A percentile compares a stretch with the other conserved stretches of the same genome.
Conservation (phyloP, 2,113 vertebrate genomes). For the Pangasianodon gigas region DNA sequence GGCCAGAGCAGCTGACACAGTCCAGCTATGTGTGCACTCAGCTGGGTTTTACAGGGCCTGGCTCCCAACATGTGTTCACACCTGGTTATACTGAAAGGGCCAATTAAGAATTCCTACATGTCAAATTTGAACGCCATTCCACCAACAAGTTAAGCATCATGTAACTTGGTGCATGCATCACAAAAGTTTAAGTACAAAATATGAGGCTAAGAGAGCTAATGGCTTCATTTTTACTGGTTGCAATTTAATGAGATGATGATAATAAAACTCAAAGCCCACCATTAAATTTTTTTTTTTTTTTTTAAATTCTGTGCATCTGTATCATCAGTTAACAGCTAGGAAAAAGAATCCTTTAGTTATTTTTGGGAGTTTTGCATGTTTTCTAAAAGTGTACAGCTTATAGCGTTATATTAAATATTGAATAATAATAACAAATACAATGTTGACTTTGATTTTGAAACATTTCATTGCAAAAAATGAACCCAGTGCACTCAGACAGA, state of each 20-base stretch:
- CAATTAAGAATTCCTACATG: background rate
- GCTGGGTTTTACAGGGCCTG: slow-evolving; percentile 24
- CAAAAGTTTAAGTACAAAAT: background rate
- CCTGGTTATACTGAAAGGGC: slow-evolving; percentile 8
- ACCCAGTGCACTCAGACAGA: background rate
- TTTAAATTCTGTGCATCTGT: background rate
- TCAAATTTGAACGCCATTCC: background rate
- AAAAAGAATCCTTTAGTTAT: background rate
- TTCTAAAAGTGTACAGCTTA: background rate
- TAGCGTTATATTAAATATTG: background rate
- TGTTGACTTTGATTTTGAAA: slow-evolving; percentile 27
- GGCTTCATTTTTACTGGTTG: background rate
- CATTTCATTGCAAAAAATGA: background rate
- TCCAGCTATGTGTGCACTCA: slow-evolving; percentile 38
- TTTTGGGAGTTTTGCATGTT: background rate
- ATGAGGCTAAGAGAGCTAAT: background rate
- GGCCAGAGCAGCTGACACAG: slow-evolving; percentile 56
- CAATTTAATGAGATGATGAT: background rate
- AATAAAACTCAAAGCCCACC: background rate
- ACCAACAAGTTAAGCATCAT: background rate
- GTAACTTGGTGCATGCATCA: background rate
- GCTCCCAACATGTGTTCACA: slow-evolving; percentile 16
- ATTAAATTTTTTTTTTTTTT: too few relatives aligned
- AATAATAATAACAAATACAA: background rate
- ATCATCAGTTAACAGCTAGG: background rate